These are phyloP conservation scores for Brachypterus glaber DNA, from an alignment of 2,888 invertebrate species.

Conservation along the genomic window DNA sequence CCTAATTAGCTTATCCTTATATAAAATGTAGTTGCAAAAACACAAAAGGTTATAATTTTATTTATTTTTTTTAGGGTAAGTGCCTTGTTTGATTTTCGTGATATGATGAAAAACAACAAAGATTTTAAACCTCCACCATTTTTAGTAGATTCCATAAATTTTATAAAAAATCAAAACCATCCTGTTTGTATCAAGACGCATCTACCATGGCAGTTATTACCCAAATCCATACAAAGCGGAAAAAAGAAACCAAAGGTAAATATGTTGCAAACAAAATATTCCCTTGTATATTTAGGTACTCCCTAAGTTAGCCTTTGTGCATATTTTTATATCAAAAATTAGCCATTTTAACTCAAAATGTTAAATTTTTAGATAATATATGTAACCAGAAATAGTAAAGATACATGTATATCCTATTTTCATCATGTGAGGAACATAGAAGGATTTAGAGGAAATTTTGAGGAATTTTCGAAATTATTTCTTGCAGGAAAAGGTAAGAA, in stretches of 20 bases:
- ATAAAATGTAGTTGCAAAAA: constrained; percentile 9
- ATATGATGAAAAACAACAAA: constrained; percentile 28
- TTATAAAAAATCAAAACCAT: constrained; percentile 22
- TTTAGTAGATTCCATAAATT: constrained; percentile 28
- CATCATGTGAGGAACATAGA: constrained; percentile 54
- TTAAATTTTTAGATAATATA: constrained; percentile 54
- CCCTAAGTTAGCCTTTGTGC: not conserved
- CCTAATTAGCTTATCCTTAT: constrained; percentile 3
- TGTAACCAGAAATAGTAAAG: constrained; percentile 62
- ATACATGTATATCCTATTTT: constrained; percentile 60
- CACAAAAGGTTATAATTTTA: no score
- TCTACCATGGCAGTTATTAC: constrained; percentile 52
- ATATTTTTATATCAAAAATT: constrained; percentile 6
- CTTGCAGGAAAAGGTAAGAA: constrained; percentile 48
- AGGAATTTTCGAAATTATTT: constrained; percentile 52
- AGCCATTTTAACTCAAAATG: no score
- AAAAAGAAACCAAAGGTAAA: constrained; percentile 36
- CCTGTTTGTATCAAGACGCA: constrained; percentile 55
- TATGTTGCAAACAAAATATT: no score
- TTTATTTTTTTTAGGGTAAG: constrained; percentile 31
- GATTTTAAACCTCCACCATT: constrained; percentile 28
- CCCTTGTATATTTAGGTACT: no score
- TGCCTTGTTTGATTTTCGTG: constrained; percentile 38
- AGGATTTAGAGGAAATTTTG: constrained; percentile 46
- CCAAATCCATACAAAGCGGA: constrained; percentile 40